Evolutionary conservation across 2,797 vertebrate species (phyloP), one percentile per base, ranked within the genome.

Genomic region (Leptatherina wallacei): DNA sequence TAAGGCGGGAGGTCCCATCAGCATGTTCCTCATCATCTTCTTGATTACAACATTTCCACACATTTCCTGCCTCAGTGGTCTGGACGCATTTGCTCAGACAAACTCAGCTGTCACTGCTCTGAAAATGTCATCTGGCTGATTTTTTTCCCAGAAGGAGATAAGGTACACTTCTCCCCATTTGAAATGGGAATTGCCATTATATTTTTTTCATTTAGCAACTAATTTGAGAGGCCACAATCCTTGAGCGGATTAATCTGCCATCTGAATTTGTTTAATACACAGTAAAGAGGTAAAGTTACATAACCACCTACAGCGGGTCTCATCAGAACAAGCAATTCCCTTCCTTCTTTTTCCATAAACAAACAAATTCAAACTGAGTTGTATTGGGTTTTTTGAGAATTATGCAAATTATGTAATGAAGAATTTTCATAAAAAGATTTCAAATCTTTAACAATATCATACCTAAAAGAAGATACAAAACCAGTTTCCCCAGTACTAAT

Each of bases 11-110:
- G 86, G 80, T 87, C 77, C 82, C 81, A 85, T 90, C 84, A 90
- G 85, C 83, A 87, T 90, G 88, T 89, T 90, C 73, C 88, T 90
- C 85, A 89, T 90, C 89, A 87, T 83, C 78, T 81, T 69, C 80
- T 85, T 91, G 87, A 91, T 92, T 85, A 85, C 78, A 89, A 84
- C 80, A 88, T 87, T 82, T 88, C 69, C 81, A 73, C 81, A 76
- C 56, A 91, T 87, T 81, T 86, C 82, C 78, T 81, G 84, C 84
- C 73, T 89, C 82, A 70, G 64, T 66, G 62, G 57, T 80, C 44
- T 20, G 62, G 68, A 71, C 59, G 69, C 71, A 61, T 54, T 56
- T 36, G 33, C 54, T 16, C 32, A 70, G 2, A 65, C 69, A 77
- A 18, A 74, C 68, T 56, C 61, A 65, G 72, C 81, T 83, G 80